phyloP scores from a whole-genome alignment of 2,888 invertebrate species.

The Rhorus exstirpatorius region DNA sequence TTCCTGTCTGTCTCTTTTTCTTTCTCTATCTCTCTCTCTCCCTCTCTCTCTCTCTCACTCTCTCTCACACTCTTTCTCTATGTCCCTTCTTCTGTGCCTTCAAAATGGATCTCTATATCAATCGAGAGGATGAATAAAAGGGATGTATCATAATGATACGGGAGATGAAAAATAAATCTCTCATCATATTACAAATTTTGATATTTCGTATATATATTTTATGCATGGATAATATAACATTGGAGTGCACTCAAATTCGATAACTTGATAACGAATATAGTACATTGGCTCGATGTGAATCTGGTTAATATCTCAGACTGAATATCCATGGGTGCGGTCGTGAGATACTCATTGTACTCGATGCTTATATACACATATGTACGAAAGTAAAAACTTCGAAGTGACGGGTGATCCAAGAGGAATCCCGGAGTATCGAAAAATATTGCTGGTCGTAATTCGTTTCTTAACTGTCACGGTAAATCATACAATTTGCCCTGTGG shows the following conservation, averaged over 20 bases:
- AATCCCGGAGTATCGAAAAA: conserved; percentile 53
- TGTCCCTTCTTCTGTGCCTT: too few relatives aligned
- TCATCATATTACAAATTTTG: not conserved
- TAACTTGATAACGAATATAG: conserved; percentile 48
- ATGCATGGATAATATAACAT: conserved; percentile 32
- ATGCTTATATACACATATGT: not conserved
- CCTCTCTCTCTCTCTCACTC: too few relatives aligned
- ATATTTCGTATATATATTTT: not conserved
- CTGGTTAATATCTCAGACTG: conserved; percentile 41
- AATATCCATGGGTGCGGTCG: conserved; percentile 5
- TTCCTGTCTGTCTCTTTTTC: not conserved
- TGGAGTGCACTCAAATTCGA: conserved; percentile 41
- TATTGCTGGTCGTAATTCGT: conserved; percentile 62
- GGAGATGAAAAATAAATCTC: not conserved
- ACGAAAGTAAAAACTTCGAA: conserved; percentile 9
- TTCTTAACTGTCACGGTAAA: conserved; percentile 61
- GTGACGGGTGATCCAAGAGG: conserved; percentile 17
- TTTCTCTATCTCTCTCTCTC: too few relatives aligned
- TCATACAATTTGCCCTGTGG: conserved; percentile 54
- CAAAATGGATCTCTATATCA: conserved; percentile 5
- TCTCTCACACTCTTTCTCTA: too few relatives aligned
- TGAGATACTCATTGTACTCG: conserved; percentile 22
- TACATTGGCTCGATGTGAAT: conserved; percentile 24
- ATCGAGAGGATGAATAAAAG: not conserved
- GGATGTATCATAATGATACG: not conserved